Percentiles rank a stretch among this genome's conserved stretches.
phyloP scores from a whole-genome alignment of 2,888 invertebrate genomes.

The Drosophila cognata region DNA sequence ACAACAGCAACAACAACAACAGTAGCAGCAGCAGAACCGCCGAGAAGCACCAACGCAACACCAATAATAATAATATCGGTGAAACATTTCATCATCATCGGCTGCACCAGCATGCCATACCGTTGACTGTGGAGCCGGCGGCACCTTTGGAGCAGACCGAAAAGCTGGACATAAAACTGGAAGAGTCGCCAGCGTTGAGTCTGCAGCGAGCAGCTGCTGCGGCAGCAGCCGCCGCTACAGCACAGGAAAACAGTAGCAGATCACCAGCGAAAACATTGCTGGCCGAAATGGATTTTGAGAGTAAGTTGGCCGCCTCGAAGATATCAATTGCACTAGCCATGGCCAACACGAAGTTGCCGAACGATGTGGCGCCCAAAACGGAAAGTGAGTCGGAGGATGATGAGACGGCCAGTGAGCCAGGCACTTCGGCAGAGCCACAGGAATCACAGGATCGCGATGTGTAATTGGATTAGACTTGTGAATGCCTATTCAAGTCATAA shows the following conservation, averaged over 20 bases:
- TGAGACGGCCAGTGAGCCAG: constrained; percentile 63
- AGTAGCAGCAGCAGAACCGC: constrained; percentile 32
- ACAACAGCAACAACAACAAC: constrained; percentile 25
- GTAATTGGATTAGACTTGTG: constrained; percentile 74
- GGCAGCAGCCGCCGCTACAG: constrained; percentile 47
- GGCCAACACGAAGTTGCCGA: constrained; percentile 59
- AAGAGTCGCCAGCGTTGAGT: constrained; percentile 80
- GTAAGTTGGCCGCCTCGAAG: constrained; percentile 83
- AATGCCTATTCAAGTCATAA: background rate
- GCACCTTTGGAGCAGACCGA: constrained; percentile 82
- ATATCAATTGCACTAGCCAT: constrained; percentile 80
- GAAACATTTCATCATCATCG: constrained; percentile 61
- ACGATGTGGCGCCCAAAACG: constrained; percentile 22
- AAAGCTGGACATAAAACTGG: constrained; percentile 81
- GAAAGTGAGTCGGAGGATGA: constrained; percentile 65
- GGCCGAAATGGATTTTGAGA: constrained; percentile 83
- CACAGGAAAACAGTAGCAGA: constrained; percentile 52
- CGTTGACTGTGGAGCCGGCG: constrained; percentile 82
- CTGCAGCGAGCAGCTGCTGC: constrained; percentile 74
- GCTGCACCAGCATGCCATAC: constrained; percentile 81
- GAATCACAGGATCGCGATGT: constrained; percentile 65
- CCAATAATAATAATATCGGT: constrained; percentile 46
- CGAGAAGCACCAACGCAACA: constrained; percentile 53
- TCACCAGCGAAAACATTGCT: constrained; percentile 45
- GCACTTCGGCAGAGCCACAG: constrained; percentile 58